Base-by-base conservation (phyloP, 2,888 invertebrate genomes). In the Noctuana brunneofusca region DNA sequence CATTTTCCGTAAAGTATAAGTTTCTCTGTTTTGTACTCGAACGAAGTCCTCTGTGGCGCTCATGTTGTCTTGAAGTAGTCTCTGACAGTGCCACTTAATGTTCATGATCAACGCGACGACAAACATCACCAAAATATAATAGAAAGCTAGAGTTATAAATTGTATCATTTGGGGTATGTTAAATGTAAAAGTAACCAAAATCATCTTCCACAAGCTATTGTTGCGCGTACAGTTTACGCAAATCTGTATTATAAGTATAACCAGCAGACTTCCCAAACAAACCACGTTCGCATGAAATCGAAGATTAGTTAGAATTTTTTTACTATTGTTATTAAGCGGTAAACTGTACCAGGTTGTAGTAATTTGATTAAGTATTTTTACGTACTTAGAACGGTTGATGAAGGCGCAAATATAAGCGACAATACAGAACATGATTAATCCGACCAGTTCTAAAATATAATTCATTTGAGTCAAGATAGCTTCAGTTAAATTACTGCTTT, bases 151-250 rank as follows among this genome's bases (percentile, higher is more conserved):
- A 1, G 70, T 67, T 1, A 78, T 70, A 50, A 85, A 84, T 63
- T 90, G 87, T 60, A 89, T 74, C 67, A 75, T 75, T 68, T 89
- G 87, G 0, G 86, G 82, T 14, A 86, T 58, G 64, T 77, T 72
- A 49, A 86, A 88, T 0, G 86, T 75, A 2, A 81, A 65, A 1
- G 69, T 66, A 0, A 86, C 84, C 11, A 87, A 70, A 32, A 81
- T 67, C 64, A 78, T 84, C 64, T 87, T 88, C 83, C 83, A 86
- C 0, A 79, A n/a, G 6, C 76, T 76, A 24, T 80, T 79, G 0
- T 65, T 38, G 55, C 87, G 74, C 0, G 83, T 78, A 43, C 73
- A 81, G 60, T 87, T 87, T 0, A 89, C 70, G 38, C 65, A 65
- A 3, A 80, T 30, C 66, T 86, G 83, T 9, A 78, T 50, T 3